phyloP scores from a whole-genome alignment of 2,888 invertebrate species.

The Cephalotes varians region DNA sequence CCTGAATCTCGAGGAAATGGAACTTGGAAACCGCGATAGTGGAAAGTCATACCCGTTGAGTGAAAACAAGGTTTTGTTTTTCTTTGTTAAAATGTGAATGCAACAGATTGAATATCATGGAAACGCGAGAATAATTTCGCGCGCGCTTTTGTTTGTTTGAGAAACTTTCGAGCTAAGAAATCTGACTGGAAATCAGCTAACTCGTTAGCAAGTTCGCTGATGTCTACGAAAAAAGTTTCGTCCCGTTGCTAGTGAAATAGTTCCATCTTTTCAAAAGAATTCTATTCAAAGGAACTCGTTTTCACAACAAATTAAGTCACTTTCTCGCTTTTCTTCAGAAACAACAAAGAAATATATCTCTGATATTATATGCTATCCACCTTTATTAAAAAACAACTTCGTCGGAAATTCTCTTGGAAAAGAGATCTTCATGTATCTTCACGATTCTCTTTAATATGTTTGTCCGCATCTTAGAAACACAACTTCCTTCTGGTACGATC shows the following conservation, averaged over 20 bases:
- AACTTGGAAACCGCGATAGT: not conserved
- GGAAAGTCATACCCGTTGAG: not conserved
- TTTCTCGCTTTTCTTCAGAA: not conserved
- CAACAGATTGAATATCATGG: slow-evolving; percentile 41
- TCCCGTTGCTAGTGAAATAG: not conserved
- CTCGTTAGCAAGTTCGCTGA: slow-evolving; percentile 32
- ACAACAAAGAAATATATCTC: not conserved
- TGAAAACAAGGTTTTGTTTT: slow-evolving; percentile 27
- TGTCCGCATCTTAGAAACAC: not conserved
- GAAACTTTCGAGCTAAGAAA: slow-evolving; percentile 33
- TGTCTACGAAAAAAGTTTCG: slow-evolving; percentile 20
- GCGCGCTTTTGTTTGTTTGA: slow-evolving; percentile 4
- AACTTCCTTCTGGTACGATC: not conserved
- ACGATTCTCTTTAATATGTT: not conserved
- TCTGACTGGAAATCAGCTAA: slow-evolving; percentile 32
- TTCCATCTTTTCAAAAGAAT: slow-evolving; percentile 19
- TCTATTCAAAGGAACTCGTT: not conserved
- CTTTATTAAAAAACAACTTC: not conserved
- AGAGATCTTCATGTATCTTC: not conserved
- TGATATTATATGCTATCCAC: not conserved
- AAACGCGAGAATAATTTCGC: slow-evolving; percentile 22
- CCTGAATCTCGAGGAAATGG: not conserved
- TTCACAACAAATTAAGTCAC: not conserved
- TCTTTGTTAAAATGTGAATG: slow-evolving; percentile 11
- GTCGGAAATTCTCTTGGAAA: not conserved